These are phyloP conservation scores for Eristalinus aeneus DNA, from an alignment of 2,888 invertebrate species.

Conservation along the genomic window DNA sequence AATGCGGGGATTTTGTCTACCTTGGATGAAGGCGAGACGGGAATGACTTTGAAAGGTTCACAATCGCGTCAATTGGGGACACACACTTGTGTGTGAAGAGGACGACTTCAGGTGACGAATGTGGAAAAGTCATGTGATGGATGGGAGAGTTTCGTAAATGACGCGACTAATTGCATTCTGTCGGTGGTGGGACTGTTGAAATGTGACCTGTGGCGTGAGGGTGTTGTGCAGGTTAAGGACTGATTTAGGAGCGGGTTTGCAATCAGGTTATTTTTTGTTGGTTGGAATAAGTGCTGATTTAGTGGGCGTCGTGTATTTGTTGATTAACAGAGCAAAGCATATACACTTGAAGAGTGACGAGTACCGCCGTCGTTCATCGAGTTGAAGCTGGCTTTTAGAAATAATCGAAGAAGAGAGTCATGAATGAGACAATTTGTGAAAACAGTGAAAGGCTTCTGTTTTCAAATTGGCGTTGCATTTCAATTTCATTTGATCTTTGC, in stretches of 20 bases:
- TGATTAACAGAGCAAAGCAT: not conserved
- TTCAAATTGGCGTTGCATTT: too few relatives aligned
- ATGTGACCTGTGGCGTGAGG: constrained; percentile 11
- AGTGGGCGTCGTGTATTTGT: not conserved
- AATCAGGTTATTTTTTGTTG: not conserved
- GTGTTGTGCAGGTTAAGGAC: not conserved
- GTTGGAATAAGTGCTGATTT: not conserved
- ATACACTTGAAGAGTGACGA: too few relatives aligned
- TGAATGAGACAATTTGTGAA: too few relatives aligned
- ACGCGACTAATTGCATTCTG: constrained; percentile 42
- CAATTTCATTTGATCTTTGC: too few relatives aligned
- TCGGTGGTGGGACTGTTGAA: constrained; percentile 1
- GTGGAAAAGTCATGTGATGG: constrained; percentile 25
- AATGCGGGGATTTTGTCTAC: constrained; percentile 15
- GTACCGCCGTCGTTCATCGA: too few relatives aligned
- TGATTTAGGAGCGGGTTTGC: not conserved
- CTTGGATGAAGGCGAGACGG: constrained; percentile 1
- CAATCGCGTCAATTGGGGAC: constrained; percentile 25
- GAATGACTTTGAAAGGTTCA: constrained; percentile 20
- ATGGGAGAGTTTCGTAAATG: constrained; percentile 17
- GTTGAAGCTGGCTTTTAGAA: too few relatives aligned
- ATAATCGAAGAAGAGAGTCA: too few relatives aligned
- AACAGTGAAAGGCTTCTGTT: too few relatives aligned
- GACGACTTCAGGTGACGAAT: constrained; percentile 6
- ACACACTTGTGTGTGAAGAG: not conserved